Base-by-base conservation (phyloP, 1,140 invertebrate genomes). In the Thrips palmi region DNA sequence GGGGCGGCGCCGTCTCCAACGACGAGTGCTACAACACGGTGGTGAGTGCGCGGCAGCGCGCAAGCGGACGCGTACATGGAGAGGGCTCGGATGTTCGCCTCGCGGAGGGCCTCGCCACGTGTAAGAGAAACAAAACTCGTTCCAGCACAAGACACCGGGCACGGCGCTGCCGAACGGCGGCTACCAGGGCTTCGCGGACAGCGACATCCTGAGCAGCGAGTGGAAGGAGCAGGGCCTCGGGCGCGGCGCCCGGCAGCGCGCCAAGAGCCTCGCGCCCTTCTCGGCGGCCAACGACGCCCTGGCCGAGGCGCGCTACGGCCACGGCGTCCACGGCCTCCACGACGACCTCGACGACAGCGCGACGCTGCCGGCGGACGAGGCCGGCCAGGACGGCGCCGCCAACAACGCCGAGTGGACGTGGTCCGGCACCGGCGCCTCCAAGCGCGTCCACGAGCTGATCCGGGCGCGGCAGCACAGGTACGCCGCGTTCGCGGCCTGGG, bases 151-250 rank as follows among this genome's bases (percentile, higher is more conserved):
- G 18, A 41, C 17, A 23, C 18, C 17, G 10, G 18, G 10, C 15
- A 12, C 20, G 12, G 18, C 18, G 5, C 33, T 15, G 33, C 22
- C 15, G 21, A 24, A 18, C 4, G 24, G 18, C 15, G 72, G 70
- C 2, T 58, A 74, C 20, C 60, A 74, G 43, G 68, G 72, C 24
- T 74, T 77, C 51, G 63, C 64, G 23, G 71, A 75, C 39, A 70
- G 71, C 2, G 64, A 77, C 37, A 77, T 78, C 17, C 50, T 79
- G 23, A 67, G 71, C 2, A 73, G 66, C 50, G 76, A 78, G 53
- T 10, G 71, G 70, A 64, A 63, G 57, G 12, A 58, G 70, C 15
- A 65, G 63, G 54, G 21, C 42, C 56, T 27, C 41, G 49, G 2
- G 31, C 45, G 12, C 53, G 53, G 24, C 54, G 55, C 14, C 57